These are phyloP conservation scores for Takifugu bimaculatus DNA, from an alignment of 2,113 vertebrate genomes.

Conservation along the genomic window DNA sequence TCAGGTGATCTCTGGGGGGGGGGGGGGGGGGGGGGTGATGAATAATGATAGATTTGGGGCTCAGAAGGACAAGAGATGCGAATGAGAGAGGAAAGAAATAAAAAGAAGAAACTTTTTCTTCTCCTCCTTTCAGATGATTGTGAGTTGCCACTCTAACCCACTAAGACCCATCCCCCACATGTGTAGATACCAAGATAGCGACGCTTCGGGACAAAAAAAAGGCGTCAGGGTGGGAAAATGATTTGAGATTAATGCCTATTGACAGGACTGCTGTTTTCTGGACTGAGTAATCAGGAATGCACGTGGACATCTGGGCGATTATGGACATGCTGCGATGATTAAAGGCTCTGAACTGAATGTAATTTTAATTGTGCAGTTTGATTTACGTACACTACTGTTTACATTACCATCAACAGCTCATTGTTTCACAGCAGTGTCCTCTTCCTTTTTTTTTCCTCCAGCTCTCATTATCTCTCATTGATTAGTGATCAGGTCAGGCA, in stretches of 20 bases:
- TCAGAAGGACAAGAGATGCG: constrained; percentile 6
- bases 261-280: too few species aligned
- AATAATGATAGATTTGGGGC: constrained; percentile 19
- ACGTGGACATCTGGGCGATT: too few species aligned
- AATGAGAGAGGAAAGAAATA: constrained; percentile 5
- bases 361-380: too few species aligned
- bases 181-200: constrained; percentile 3
- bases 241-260: constrained; percentile 5
- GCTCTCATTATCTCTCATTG: too few species aligned
- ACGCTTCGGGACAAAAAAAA: neutral
- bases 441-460: too few species aligned
- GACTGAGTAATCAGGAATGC: too few species aligned
- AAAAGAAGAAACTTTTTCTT: neutral
- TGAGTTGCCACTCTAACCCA: constrained; percentile 8
- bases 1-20: constrained; percentile 40
- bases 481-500: too few species aligned
- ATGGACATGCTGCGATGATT: too few species aligned
- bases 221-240: constrained; percentile 13
- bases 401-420: neutral
- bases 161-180: constrained; percentile 12
- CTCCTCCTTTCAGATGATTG: too few species aligned
- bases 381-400: too few species aligned
- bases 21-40: constrained; percentile 2
- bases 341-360: too few species aligned
- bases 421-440: too few species aligned